These are phyloP conservation scores for Hirtodrosophila trivittata DNA, from an alignment of 2,888 invertebrate genomes.

Conservation along the genomic window DNA sequence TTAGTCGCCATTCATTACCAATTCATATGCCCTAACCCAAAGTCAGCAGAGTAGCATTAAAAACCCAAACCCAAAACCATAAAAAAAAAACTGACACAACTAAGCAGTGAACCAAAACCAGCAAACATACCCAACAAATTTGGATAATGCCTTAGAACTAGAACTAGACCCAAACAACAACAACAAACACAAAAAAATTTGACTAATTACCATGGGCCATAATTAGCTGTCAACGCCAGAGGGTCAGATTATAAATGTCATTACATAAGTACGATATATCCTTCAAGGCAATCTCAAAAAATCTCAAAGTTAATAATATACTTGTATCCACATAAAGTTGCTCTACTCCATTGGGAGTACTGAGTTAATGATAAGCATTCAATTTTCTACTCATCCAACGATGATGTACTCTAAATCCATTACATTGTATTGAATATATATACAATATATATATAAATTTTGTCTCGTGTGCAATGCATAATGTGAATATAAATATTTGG, in stretches of 20 bases:
- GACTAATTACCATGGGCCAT: conserved; percentile 58
- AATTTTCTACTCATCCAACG: neutral
- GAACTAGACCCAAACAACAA: conserved; percentile 9
- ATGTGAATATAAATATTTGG: neutral
- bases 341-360: neutral
- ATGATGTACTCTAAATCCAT: neutral
- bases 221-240: conserved; percentile 70
- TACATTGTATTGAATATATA: neutral
- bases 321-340: neutral
- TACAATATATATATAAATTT: conserved; percentile 2
- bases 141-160: conserved; percentile 31
- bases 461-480: no score
- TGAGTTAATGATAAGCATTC: neutral
- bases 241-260: conserved; percentile 54
- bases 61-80: conserved; percentile 3
- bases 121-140: conserved; percentile 15
- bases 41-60: neutral
- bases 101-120: conserved; percentile 2
- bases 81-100: neutral
- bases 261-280: conserved; percentile 36
- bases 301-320: no score
- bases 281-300: neutral
- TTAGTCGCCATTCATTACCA: conserved; percentile 45
- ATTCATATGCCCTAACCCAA: conserved; percentile 31
- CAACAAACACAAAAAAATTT: conserved; percentile 29